These are phyloP conservation scores for Gobio gobio DNA, from an alignment of 2,113 vertebrate genomes.

Conservation along the genomic window DNA sequence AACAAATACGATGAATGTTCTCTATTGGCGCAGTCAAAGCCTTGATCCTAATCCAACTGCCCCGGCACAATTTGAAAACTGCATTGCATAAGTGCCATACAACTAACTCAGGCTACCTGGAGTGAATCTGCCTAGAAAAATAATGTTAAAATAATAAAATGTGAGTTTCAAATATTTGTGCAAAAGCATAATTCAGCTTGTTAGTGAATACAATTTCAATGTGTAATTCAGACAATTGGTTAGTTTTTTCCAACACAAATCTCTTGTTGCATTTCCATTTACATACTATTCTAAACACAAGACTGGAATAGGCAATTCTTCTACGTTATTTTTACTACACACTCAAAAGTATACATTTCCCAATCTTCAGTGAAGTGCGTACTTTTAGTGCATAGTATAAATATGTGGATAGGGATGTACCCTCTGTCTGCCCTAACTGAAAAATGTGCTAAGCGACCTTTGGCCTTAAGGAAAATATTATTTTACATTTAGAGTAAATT, in stretches of 20 bases:
- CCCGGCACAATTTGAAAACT: not conserved
- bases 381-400: not conserved
- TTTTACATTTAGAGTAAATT: conserved; percentile 24
- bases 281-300: not conserved
- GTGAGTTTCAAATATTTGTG: not conserved
- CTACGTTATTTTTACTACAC: not conserved
- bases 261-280: not conserved
- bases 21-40: not conserved
- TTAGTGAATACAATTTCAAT: not conserved
- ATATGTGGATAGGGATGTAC: not conserved
- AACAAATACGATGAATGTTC: conserved; percentile 27
- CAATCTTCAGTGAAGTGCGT: not conserved
- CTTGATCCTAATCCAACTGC: not conserved
- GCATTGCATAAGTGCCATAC: not conserved
- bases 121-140: not conserved
- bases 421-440: not conserved
- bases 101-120: not conserved
- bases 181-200: not conserved
- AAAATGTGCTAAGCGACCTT: not conserved
- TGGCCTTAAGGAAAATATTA: not conserved
- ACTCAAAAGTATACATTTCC: not conserved
- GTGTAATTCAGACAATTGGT: not conserved
- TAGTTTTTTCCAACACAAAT: not conserved
- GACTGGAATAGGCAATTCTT: not conserved
- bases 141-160: not conserved